Evolutionary conservation across 2,888 invertebrate genomes (phyloP).

Genomic region (Polylopha cassiicola): DNA sequence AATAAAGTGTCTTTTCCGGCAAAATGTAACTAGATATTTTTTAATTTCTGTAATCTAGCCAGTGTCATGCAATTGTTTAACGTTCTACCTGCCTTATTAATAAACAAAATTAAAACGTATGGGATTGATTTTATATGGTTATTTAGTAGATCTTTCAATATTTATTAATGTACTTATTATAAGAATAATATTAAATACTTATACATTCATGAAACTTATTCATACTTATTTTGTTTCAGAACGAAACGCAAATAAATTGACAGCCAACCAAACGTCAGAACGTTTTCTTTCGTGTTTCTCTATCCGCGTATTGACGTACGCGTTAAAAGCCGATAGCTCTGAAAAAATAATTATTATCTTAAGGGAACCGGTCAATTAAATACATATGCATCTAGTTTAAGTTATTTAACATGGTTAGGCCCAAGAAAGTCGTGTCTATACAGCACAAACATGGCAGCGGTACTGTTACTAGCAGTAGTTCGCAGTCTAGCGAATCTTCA

Average conservation of each 20-base stretch:
- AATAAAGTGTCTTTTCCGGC: not conserved
- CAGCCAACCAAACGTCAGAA: too few species aligned
- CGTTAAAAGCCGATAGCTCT: conserved; percentile 21
- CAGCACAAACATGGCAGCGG: conserved; percentile 41
- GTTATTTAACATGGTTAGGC: conserved; percentile 48
- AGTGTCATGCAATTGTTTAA: too few species aligned
- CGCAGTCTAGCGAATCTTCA: conserved; percentile 41
- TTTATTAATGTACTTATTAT: too few species aligned
- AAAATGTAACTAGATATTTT: conserved; percentile 2
- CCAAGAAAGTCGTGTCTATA: conserved; percentile 44
- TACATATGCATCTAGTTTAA: conserved; percentile 25
- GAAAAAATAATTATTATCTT: conserved; percentile 28
- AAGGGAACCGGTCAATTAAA: conserved; percentile 38
- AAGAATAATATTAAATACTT: too few species aligned
- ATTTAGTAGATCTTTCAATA: too few species aligned
- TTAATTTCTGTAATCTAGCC: conserved; percentile 1
- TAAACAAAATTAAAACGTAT: not conserved
- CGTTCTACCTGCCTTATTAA: too few species aligned
- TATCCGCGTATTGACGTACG: conserved; percentile 28
- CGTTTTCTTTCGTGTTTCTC: too few species aligned
- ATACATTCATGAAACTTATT: too few species aligned
- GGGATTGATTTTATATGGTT: too few species aligned
- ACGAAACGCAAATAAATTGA: too few species aligned
- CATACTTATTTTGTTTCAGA: too few species aligned
- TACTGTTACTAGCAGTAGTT: conserved; percentile 55